phyloP scores from a whole-genome alignment of 2,113 vertebrate genomes.

The Zosterops japonicus region DNA sequence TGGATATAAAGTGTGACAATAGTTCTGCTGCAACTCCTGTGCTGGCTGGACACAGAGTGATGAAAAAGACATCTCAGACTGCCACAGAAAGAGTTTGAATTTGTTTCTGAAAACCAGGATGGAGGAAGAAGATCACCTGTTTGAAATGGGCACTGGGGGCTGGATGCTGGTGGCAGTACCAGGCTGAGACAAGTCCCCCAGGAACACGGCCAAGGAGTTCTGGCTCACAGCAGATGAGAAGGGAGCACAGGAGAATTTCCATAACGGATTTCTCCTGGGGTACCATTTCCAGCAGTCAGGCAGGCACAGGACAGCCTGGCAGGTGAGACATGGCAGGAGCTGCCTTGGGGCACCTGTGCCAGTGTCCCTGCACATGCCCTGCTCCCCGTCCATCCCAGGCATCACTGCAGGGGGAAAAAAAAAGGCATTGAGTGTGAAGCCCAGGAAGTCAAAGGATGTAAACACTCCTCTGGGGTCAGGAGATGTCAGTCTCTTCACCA shows the following conservation, averaged over 20 bases:
- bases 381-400: accelerated
- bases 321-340: not conserved
- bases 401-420: not conserved
- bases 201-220: not conserved
- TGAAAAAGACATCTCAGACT: not conserved
- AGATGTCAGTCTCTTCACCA: accelerated
- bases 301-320: not conserved
- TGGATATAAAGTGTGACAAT: conserved; percentile 10
- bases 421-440: conserved; percentile 24
- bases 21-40: not conserved
- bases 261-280: not conserved
- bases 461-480: not conserved
- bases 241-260: not conserved
- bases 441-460: not conserved
- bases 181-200: accelerated
- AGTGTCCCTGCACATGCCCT: accelerated
- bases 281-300: not conserved
- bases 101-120: not conserved
- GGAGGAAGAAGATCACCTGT: not conserved
- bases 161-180: not conserved
- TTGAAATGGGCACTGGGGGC: not conserved
- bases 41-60: not conserved
- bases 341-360: not conserved
- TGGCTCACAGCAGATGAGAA: not conserved
- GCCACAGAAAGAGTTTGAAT: not conserved